A percentile compares a stretch with the other conserved stretches of the same genome.
Evolutionary conservation across 2,797 vertebrate genomes (phyloP).

Genomic region (Clarias fuscus): DNA sequence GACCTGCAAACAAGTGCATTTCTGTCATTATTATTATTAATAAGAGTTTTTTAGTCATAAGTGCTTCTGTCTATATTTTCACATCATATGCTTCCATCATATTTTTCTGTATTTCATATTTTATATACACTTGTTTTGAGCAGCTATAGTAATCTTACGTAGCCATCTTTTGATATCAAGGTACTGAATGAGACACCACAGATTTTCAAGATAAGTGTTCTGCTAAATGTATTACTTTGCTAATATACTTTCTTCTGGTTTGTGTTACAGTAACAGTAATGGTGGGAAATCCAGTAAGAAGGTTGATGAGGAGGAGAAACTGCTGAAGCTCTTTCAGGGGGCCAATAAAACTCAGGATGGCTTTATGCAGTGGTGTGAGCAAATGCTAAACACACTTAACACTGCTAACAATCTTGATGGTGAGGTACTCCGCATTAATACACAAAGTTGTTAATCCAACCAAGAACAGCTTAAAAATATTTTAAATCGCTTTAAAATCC

Average conservation of each 20-base stretch:
- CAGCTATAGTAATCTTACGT: neutral
- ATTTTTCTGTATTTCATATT: neutral
- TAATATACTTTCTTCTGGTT: neutral
- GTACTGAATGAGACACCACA: neutral
- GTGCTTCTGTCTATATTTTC: too few relatives aligned
- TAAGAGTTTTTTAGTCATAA: too few relatives aligned
- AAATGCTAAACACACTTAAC: conserved; percentile 96
- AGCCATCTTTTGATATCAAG: neutral
- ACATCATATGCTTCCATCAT: neutral
- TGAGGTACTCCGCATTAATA: conserved; percentile 69
- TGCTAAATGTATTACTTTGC: neutral
- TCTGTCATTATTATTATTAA: neutral
- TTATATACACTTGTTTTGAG: neutral
- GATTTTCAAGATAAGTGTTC: neutral
- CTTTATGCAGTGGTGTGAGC: conserved; percentile 99
- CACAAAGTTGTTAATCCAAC: neutral
- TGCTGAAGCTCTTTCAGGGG: conserved; percentile 96
- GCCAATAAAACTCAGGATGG: conserved; percentile 93
- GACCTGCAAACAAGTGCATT: neutral
- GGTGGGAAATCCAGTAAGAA: conserved; percentile 93
- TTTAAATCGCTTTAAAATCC: neutral
- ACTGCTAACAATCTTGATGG: conserved; percentile 98
- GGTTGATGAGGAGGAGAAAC: conserved; percentile 95
- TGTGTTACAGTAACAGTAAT: conserved; percentile 79
- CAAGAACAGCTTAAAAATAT: neutral